Percentiles rank a stretch among this genome's conserved stretches.
Evolutionary conservation across 2,797 vertebrate genomes (phyloP).

Genomic region (Myiotriccus ornatus): DNA sequence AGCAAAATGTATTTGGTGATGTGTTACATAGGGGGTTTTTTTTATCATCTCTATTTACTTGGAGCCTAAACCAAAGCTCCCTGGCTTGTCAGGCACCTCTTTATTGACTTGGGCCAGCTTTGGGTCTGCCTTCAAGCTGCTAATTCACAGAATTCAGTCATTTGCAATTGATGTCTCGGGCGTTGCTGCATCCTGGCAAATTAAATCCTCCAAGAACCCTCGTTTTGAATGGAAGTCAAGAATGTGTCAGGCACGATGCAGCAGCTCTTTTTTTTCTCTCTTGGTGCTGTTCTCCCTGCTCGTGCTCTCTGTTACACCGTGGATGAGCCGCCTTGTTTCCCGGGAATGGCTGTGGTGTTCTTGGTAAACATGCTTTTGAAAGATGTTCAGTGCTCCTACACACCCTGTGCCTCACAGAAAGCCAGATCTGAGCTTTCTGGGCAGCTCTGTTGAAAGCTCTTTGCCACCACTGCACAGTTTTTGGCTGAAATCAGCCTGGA

Average conservation of each 20-base stretch:
- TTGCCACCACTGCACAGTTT: not conserved
- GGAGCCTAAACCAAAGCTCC: not conserved
- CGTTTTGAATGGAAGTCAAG: constrained; percentile 31
- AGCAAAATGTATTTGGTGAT: not conserved
- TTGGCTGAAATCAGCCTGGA: not conserved
- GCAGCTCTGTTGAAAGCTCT: not conserved
- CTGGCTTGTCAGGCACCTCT: not conserved
- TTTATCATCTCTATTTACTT: not conserved
- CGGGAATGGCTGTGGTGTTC: not conserved
- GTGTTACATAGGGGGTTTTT: fast-evolving
- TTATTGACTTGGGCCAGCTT: not conserved
- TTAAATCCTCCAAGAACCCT: constrained; percentile 9
- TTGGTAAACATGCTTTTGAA: not conserved
- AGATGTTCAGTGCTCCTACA: not conserved
- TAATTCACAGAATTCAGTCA: constrained; percentile 32
- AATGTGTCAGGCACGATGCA: constrained; percentile 42
- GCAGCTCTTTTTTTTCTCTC: not conserved
- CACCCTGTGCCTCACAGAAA: not conserved
- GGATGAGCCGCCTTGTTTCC: not conserved
- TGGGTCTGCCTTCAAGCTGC: not conserved
- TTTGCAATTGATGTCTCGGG: not conserved
- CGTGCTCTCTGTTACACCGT: not conserved
- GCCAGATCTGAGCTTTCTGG: not conserved
- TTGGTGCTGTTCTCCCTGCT: constrained; percentile 28
- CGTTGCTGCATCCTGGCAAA: not conserved